Evolutionary conservation across 2,888 invertebrate species (phyloP).

Genomic region (Tetanocera ferruginea): DNA sequence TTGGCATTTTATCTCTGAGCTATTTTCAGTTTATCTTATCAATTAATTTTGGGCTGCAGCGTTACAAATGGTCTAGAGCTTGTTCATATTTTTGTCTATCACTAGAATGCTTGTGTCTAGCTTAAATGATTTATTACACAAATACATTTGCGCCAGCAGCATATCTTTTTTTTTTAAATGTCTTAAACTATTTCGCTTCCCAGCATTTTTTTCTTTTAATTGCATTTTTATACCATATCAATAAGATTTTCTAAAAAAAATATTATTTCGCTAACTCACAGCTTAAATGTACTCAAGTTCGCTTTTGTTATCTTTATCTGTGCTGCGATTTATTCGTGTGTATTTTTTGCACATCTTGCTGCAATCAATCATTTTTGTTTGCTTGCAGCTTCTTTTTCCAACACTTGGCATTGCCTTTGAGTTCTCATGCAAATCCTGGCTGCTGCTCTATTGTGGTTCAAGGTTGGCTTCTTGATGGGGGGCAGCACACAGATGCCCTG

Average conservation of each 20-base stretch:
- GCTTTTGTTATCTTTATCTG: neutral
- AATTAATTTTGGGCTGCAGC: too few relatives aligned
- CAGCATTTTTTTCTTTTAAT: neutral
- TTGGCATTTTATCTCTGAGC: too few relatives aligned
- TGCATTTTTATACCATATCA: neutral
- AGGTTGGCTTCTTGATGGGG: slow-evolving; percentile 4
- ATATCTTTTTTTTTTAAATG: neutral
- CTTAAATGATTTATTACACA: too few relatives aligned
- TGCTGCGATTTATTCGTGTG: neutral
- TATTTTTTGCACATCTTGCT: neutral
- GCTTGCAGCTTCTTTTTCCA: neutral
- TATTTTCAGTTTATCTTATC: too few relatives aligned
- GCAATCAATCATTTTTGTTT: slow-evolving; percentile 21
- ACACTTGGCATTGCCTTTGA: neutral
- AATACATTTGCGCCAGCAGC: too few relatives aligned
- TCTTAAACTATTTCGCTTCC: neutral
- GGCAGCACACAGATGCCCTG: neutral
- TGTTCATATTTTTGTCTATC: too few relatives aligned
- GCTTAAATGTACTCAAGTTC: neutral
- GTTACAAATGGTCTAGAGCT: too few relatives aligned
- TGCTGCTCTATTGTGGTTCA: neutral
- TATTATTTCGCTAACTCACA: too few relatives aligned
- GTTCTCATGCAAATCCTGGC: slow-evolving; percentile 16
- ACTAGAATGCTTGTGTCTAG: too few relatives aligned
- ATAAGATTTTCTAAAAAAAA: neutral